A percentile compares a stretch with the other conserved stretches of the same genome.
Evolutionary conservation across 2,113 vertebrate species (phyloP).

Genomic region (Channa argus): DNA sequence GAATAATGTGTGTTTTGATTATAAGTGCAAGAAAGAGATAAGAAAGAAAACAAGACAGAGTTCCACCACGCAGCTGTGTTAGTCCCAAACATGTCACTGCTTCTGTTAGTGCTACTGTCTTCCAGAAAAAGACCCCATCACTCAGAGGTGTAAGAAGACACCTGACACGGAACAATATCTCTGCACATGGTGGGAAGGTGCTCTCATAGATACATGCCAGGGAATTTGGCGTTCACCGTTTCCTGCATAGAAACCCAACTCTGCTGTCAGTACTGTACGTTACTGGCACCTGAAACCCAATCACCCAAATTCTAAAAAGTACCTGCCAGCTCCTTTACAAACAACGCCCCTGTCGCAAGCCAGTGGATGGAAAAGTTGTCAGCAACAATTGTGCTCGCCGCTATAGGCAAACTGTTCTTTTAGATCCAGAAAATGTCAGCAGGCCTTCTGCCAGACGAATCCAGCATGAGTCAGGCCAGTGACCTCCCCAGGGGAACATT

Average conservation of each 20-base stretch:
- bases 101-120: conserved; percentile 69
- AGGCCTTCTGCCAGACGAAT: conserved; percentile 51
- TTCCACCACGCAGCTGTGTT: neutral
- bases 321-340: conserved; percentile 45
- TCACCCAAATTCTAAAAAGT: conserved; percentile 57
- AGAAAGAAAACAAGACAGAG: conserved; percentile 6
- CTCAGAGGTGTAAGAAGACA: conserved; percentile 86
- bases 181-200: conserved; percentile 74
- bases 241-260: conserved; percentile 72
- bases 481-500: conserved; percentile 69
- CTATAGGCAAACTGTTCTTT: conserved; percentile 52
- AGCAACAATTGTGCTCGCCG: conserved; percentile 47
- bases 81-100: conserved; percentile 35
- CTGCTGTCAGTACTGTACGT: conserved; percentile 41
- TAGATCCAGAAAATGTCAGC: conserved; percentile 43
- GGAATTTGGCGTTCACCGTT: conserved; percentile 63
- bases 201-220: conserved; percentile 73
- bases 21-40: neutral
- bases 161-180: conserved; percentile 85
- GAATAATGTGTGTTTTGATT: too few relatives aligned
- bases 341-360: neutral
- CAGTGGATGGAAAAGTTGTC: conserved; percentile 55
- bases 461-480: conserved; percentile 56
- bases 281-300: conserved; percentile 73
- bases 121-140: conserved; percentile 84